Conservation (phyloP, 2,888 invertebrate species). For the Caenorhabditis sulstoni region DNA sequence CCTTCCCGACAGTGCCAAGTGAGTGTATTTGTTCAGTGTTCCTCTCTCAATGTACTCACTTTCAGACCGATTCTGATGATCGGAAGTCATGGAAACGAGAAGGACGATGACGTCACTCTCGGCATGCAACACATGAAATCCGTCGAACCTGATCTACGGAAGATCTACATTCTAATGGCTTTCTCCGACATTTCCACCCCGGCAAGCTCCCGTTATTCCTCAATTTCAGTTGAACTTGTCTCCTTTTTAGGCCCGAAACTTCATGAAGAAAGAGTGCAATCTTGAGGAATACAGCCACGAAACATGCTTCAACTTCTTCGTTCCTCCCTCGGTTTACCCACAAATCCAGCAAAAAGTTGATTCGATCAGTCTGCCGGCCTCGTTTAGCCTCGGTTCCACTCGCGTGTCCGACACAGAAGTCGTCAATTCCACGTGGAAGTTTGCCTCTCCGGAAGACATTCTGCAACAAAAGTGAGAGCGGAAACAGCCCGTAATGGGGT, state of each 20-base stretch:
- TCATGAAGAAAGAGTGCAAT: conserved; percentile 5
- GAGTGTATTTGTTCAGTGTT: neutral
- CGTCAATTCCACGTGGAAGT: conserved; percentile 52
- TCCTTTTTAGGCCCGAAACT: conserved; percentile 23
- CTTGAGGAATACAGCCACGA: conserved; percentile 9
- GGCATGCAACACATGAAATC: conserved; percentile 23
- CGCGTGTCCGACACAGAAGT: conserved; percentile 26
- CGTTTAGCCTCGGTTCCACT: conserved; percentile 37
- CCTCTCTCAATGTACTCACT: neutral
- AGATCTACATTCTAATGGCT: conserved; percentile 16
- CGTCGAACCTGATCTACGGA: conserved; percentile 22
- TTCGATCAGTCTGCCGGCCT: conserved; percentile 16
- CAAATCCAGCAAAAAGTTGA: conserved; percentile 24
- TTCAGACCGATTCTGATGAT: conserved; percentile 40
- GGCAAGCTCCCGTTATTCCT: neutral
- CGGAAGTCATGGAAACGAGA: conserved; percentile 18
- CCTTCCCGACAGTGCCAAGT: conserved; percentile 23
- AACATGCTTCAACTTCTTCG: conserved; percentile 21
- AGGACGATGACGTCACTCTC: conserved; percentile 15
- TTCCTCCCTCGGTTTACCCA: conserved; percentile 11
- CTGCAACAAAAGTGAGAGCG: conserved; percentile 43
- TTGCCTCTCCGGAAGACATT: conserved; percentile 38
- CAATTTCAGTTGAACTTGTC: neutral
- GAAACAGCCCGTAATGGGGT: neutral
- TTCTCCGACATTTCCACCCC: neutral